These are phyloP conservation scores for Microchrysa polita DNA, from an alignment of 2,888 invertebrate species.

Conservation along the genomic window DNA sequence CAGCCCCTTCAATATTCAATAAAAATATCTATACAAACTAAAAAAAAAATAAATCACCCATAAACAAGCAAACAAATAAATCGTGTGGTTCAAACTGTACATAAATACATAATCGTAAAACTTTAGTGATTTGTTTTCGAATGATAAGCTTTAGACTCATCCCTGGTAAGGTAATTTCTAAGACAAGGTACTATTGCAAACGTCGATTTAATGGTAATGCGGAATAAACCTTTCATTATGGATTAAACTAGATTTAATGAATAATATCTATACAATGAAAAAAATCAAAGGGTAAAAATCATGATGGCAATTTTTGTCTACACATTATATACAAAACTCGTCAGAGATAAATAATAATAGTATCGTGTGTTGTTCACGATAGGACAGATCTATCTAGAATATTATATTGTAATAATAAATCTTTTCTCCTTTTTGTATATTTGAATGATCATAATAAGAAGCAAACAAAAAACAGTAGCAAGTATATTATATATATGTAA, in stretches of 20 bases:
- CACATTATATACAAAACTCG: constrained; percentile 26
- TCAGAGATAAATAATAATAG: too few relatives aligned
- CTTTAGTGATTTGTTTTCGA: constrained; percentile 39
- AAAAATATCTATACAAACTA: neutral
- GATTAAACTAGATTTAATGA: neutral
- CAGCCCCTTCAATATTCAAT: neutral
- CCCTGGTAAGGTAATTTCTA: constrained; percentile 28
- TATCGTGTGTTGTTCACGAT: constrained; percentile 19
- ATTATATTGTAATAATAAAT: constrained; percentile 5
- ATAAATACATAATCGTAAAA: constrained; percentile 23
- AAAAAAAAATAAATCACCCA: constrained; percentile 20
- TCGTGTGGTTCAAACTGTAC: constrained; percentile 31
- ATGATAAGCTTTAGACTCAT: constrained; percentile 32
- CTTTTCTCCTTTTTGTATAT: constrained; percentile 32
- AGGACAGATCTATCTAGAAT: neutral
- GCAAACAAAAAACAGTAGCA: constrained; percentile 25
- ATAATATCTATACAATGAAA: constrained; percentile 14
- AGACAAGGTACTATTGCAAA: constrained; percentile 19
- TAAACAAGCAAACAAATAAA: neutral
- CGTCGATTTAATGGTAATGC: constrained; percentile 6
- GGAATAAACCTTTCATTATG: neutral
- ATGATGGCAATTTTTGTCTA: neutral
- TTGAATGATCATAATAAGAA: constrained; percentile 6
- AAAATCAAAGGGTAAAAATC: constrained; percentile 3
- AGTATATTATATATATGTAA: too few relatives aligned